phyloP scores from a whole-genome alignment of 37 sponge, comb jelly and placozoan species.

The Theonella swinhoei region DNA sequence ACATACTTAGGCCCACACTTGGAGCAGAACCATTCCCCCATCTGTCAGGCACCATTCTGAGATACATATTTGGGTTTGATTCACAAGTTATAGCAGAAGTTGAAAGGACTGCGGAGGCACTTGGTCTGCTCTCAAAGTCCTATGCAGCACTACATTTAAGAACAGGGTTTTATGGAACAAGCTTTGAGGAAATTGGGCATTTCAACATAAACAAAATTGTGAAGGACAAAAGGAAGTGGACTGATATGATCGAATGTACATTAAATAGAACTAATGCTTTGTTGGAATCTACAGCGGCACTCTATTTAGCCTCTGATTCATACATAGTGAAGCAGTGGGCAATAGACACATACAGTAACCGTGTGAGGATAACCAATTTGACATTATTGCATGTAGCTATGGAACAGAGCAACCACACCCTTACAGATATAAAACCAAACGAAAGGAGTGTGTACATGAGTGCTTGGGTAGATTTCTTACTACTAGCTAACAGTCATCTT shows the following conservation, averaged over 20 bases:
- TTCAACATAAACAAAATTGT: not conserved
- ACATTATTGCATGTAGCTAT: slow-evolving; percentile 13
- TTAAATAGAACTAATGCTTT: not conserved
- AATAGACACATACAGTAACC: not conserved
- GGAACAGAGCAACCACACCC: not conserved
- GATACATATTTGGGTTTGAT: too few relatives aligned
- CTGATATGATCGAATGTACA: slow-evolving; percentile 14
- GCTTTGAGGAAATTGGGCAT: not conserved
- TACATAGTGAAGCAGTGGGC: slow-evolving; percentile 27
- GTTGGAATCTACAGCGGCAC: not conserved
- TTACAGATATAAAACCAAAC: not conserved
- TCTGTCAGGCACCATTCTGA: too few relatives aligned
- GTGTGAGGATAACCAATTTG: not conserved
- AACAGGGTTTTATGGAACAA: slow-evolving; percentile 42
- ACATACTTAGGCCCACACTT: too few relatives aligned
- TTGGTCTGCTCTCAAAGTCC: too few relatives aligned
- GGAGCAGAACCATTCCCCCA: too few relatives aligned
- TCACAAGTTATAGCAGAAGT: too few relatives aligned
- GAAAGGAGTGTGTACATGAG: not conserved
- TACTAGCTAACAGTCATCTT: not conserved
- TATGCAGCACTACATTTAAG: slow-evolving; percentile 40
- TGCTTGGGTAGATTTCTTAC: slow-evolving; percentile 19
- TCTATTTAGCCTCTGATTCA: slow-evolving; percentile 28
- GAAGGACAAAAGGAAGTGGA: not conserved
- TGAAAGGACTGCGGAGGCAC: too few relatives aligned